Base-by-base conservation (phyloP, 1,140 invertebrate genomes). In the Fopius arisanus region DNA sequence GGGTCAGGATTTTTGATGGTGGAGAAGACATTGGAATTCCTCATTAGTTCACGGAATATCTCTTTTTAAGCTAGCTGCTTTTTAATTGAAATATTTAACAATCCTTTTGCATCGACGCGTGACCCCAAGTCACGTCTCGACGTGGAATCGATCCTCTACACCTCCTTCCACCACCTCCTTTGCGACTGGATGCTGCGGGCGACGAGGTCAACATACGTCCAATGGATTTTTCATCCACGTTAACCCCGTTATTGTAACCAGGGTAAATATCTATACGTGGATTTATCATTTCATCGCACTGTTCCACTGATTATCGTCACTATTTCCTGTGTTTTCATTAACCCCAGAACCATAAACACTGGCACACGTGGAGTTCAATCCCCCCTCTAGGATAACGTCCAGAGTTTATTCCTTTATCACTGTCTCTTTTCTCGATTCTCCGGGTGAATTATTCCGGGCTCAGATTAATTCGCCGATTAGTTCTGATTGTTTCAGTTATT, bases 101-200 rank as follows among this genome's bases (percentile, higher is more conserved):
- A 59, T 21, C 54, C 14, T 5, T 65, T 14, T 65, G 28, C 62
- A 65, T 65, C 29, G 29, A 65, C 28, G 62, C 28, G 62, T 65
- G 62, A 65, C 62, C 28, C 28, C 28, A 65, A 65, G 62, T 65
- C 28, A 29, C 28, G 62, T 69, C 67, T 69, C 43, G 67, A 69
- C 67, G 54, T 69, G 43, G 28, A 16, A 69, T 69, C 67, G 67
- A 69, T 69, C 67, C 67, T 69, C 28, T 67, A 4, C 23, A 23
- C 66, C 23, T 48, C 41, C 21, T 69, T 23, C 41, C 43, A 29
- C 62, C 62, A 29, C 23, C 37, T 69, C 40, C 40, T 69, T 48
- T 28, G 41, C 28, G 40, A 48, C 40, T 69, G 67, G 67, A 69
- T 69, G 67, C 67, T 69, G 67, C 23, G 43, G 23, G 40, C 67